Evolutionary conservation across 1,140 invertebrate species (phyloP), one percentile per base, ranked within the genome.

Genomic region (Mactra quadrangularis): DNA sequence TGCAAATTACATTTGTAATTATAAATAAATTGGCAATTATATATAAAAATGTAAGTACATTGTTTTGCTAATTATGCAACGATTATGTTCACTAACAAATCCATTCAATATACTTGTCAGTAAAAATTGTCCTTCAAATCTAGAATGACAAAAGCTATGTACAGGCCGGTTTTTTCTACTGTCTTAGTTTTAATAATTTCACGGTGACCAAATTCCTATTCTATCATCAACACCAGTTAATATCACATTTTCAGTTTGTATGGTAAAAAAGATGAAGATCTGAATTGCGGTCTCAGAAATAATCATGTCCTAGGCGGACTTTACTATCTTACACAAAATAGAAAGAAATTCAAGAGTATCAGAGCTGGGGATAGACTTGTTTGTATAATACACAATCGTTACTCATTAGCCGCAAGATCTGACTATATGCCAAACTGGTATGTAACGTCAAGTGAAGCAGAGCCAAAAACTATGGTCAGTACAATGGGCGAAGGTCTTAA

Each of bases 391-490:
- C 22, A 47, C n/a, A 68, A 68, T 25, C 19, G 29, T 3, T 25
- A 41, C n/a, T 68, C 35, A 41, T 45, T 41, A 19, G 88, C 87
- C 19, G 84, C 86, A 3, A 78, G 60, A 19, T 85, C 85, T 6
- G 89, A 90, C 27, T 64, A 75, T 31, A 85, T 90, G 77, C 87
- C 87, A 9, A 88, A 88, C 45, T 87, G 85, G 85, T 88, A 84
- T 38, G 81, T 90, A 3, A 59, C 75, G 0, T 82, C 83, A 17
- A 62, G 76, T 3, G 86, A 84, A 4, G 79, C 85, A 47, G 82
- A 66, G 0, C 72, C 85, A 7, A 50, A 29, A 22, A 78, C 60
- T 15, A 72, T 89, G n/a, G 19, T 29, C 3, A 82, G 66, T 70
- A 86, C 87, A n/a, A 71, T 19, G 0, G 74, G 60, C 3, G 86